A percentile compares a stretch with the other conserved stretches of the same genome.
phyloP scores from a whole-genome alignment of 2,113 vertebrate genomes.

The Callipepla californica region DNA sequence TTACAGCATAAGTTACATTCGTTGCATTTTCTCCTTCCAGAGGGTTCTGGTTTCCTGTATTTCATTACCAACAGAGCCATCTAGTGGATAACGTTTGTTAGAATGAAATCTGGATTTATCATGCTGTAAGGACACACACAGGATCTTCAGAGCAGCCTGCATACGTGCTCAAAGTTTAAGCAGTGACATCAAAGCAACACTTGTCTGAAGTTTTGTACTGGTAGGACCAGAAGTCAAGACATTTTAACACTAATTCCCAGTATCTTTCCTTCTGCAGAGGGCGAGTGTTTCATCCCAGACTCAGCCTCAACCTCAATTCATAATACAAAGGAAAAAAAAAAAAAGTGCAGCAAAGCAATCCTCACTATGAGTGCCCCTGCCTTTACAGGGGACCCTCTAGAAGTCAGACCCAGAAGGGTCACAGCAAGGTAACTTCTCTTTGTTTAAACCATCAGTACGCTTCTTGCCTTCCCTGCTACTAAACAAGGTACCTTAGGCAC shows the following conservation, averaged over 20 bases:
- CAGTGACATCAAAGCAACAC: not conserved
- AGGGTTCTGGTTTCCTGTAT: not conserved
- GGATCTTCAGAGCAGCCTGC: not conserved
- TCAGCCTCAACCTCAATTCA: not conserved
- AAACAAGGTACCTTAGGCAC: not conserved
- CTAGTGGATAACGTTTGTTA: not conserved
- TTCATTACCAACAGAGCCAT: conserved; percentile 30
- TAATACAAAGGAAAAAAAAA: not conserved
- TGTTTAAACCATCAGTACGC: not conserved
- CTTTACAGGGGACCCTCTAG: not conserved
- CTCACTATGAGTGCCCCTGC: not conserved
- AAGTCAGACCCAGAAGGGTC: not conserved
- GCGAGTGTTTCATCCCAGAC: not conserved
- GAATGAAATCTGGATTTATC: not conserved
- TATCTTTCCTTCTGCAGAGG: not conserved
- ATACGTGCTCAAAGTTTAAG: not conserved
- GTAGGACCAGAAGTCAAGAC: too few species aligned
- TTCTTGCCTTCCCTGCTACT: not conserved
- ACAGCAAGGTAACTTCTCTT: not conserved
- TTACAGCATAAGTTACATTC: not conserved
- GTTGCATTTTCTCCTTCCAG: not conserved
- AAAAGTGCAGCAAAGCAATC: not conserved
- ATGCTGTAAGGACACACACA: accelerated
- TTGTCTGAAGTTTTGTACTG: too few species aligned
- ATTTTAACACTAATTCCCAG: not conserved